phyloP scores from a whole-genome alignment of 2,797 vertebrate genomes.

The Apodemus agrarius region DNA sequence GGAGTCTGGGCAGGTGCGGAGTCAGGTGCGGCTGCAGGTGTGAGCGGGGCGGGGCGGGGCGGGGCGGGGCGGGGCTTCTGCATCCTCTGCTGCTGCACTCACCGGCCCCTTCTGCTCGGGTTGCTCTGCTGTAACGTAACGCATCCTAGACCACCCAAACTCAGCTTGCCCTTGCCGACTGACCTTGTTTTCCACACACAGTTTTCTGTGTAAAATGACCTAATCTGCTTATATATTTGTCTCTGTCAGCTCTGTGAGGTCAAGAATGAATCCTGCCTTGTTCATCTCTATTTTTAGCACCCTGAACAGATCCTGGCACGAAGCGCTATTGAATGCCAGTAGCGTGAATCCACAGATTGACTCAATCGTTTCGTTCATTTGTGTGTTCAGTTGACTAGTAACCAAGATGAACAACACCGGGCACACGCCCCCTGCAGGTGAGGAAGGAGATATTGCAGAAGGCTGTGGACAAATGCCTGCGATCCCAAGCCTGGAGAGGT shows the following conservation, averaged over 20 bases:
- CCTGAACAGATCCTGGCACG: background rate
- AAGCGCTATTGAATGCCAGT: conserved; percentile 1
- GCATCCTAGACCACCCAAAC: background rate
- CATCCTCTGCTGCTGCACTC: background rate
- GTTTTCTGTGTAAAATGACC: background rate
- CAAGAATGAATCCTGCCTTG: conserved; percentile 10
- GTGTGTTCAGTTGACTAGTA: background rate
- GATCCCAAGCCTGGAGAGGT: background rate
- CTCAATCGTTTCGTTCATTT: background rate
- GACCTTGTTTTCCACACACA: background rate
- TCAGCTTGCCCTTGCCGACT: background rate
- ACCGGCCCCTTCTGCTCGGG: background rate
- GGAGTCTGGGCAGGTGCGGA: background rate
- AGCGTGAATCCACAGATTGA: background rate
- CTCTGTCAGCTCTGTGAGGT: background rate
- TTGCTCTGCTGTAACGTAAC: background rate
- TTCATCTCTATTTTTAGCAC: conserved; percentile 36
- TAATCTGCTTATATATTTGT: background rate
- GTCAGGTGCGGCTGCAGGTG: background rate
- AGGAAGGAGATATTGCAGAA: background rate
- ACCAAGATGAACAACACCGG: conserved; percentile 19
- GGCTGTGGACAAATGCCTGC: background rate
- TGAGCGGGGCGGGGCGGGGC: background rate
- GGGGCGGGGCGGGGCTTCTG: background rate
- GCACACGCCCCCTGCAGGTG: conserved; percentile 11